Conservation (phyloP, 92 coral and sea anemone genomes). For the Phenganax stokvisi region DNA sequence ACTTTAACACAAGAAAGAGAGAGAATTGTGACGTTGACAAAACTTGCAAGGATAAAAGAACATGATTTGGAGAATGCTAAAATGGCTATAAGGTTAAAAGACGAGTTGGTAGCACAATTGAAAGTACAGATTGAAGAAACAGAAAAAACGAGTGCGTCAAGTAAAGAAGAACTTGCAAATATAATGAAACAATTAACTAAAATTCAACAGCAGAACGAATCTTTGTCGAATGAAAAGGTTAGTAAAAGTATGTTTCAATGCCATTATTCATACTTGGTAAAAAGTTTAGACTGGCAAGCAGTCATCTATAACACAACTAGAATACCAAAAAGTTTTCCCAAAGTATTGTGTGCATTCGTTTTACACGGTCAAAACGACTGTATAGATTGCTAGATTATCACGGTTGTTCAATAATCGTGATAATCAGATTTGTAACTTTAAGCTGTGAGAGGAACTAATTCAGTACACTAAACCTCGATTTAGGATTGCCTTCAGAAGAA, state of each 20-base stretch:
- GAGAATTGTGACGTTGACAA: conserved; percentile 29
- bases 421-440: no score
- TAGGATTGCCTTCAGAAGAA: conserved; percentile 11
- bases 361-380: no score
- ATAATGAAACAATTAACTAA: neutral
- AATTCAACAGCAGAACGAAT: conserved; percentile 5
- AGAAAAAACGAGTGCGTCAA: neutral
- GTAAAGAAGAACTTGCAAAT: conserved; percentile 10
- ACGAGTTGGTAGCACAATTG: conserved; percentile 16
- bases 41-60: conserved; percentile 31
- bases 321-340: no score
- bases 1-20: conserved; percentile 22
- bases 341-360: no score
- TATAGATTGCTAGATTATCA: no score
- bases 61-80: conserved; percentile 16
- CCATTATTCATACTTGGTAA: neutral
- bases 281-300: neutral
- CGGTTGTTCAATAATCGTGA: no score
- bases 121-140: neutral
- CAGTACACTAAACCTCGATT: neutral
- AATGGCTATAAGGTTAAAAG: conserved; percentile 12
- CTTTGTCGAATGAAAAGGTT: conserved; percentile 24
- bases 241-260: neutral
- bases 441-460: no score
- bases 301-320: no score